phyloP scores from a whole-genome alignment of 2,888 invertebrate genomes.

The Tachystola acroxantha region DNA sequence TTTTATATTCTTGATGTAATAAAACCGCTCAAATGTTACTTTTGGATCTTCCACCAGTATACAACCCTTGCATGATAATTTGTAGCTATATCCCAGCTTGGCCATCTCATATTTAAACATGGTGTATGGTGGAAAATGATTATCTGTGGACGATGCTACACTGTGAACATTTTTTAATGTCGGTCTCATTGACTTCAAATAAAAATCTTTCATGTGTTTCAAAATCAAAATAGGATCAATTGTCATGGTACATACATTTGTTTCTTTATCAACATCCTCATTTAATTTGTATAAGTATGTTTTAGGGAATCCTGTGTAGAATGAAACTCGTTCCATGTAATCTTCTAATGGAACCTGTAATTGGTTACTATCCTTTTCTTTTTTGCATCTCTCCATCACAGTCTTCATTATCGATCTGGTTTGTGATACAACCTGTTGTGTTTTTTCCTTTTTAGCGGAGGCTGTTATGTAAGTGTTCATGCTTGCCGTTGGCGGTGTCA shows the following conservation, averaged over 20 bases:
- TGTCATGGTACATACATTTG: neutral
- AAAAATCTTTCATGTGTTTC: neutral
- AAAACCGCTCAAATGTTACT: slow-evolving; percentile 36
- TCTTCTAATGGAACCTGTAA: slow-evolving; percentile 26
- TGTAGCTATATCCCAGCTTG: slow-evolving; percentile 28
- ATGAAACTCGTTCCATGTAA: slow-evolving; percentile 23
- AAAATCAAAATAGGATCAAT: neutral
- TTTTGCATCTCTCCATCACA: slow-evolving; percentile 27
- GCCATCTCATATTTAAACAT: neutral
- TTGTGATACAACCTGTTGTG: neutral
- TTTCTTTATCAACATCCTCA: neutral
- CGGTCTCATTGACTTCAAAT: neutral
- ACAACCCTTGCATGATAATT: slow-evolving; percentile 19
- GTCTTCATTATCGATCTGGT: slow-evolving; percentile 16
- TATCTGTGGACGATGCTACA: neutral
- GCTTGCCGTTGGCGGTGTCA: no score
- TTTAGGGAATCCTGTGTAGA: slow-evolving; percentile 28
- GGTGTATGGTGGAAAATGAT: neutral
- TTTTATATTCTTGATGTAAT: slow-evolving; percentile 35
- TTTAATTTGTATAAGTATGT: neutral
- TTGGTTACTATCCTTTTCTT: slow-evolving; percentile 20
- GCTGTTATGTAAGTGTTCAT: neutral
- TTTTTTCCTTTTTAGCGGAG: neutral
- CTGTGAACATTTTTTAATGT: neutral
- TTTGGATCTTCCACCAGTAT: slow-evolving; percentile 42